phyloP scores from a whole-genome alignment of 2,113 vertebrate genomes.

The Percina caprodes region DNA sequence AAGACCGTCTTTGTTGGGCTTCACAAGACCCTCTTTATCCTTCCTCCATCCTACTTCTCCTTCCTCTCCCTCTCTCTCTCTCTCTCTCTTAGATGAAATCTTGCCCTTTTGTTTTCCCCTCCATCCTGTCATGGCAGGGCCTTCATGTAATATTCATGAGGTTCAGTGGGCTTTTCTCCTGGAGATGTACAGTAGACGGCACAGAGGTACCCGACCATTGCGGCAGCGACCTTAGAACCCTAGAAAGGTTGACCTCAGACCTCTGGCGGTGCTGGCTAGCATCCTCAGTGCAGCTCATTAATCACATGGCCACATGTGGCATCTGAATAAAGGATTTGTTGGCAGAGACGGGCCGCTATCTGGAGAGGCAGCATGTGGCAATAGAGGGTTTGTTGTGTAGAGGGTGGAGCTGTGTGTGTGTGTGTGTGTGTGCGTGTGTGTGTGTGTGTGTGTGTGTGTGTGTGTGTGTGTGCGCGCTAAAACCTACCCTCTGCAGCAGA shows the following conservation, averaged over 20 bases:
- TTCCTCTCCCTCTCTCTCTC: slow-evolving; percentile 32
- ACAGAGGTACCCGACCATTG: slow-evolving; percentile 51
- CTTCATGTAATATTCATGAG: slow-evolving; percentile 78
- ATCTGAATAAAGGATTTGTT: slow-evolving; percentile 23
- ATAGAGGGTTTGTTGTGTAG: slow-evolving; percentile 29
- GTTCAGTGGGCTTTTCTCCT: slow-evolving; percentile 48
- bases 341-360: slow-evolving; percentile 11
- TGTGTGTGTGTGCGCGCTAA: slow-evolving; percentile 12
- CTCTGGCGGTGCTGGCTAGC: slow-evolving; percentile 11
- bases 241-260: slow-evolving; percentile 59
- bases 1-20: slow-evolving; percentile 78
- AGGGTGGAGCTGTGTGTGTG: slow-evolving; percentile 16
- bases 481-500: slow-evolving; percentile 47
- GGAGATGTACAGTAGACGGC: slow-evolving; percentile 66
- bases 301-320: slow-evolving; percentile 51
- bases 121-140: slow-evolving; percentile 69
- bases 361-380: slow-evolving; percentile 26
- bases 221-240: slow-evolving; percentile 48
- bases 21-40: slow-evolving; percentile 80
- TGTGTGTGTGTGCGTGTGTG: slow-evolving; percentile 26
- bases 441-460: slow-evolving; percentile 5
- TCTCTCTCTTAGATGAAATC: slow-evolving; percentile 72
- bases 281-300: slow-evolving; percentile 48
- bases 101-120: slow-evolving; percentile 78
- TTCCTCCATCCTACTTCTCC: slow-evolving; percentile 65